Evolutionary conservation across 2,113 vertebrate species (phyloP), one percentile per base, ranked within the genome.

Genomic region (Rhipidura dahli): DNA sequence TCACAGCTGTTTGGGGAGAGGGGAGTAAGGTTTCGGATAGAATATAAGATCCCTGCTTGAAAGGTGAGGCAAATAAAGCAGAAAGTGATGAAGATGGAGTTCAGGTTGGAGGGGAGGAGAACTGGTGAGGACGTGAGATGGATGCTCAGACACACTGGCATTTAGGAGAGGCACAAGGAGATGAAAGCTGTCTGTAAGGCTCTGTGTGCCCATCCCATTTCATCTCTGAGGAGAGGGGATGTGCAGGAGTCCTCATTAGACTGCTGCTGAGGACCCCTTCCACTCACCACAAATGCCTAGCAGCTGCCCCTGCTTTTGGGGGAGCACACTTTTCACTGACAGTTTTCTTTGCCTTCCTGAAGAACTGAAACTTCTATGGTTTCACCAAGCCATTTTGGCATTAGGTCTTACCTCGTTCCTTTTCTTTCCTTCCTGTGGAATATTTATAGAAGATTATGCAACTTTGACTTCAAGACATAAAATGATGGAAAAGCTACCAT

Each of bases 71-170:
- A 45, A 75, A 30, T 30, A 51, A 73, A 61, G n/a, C 10, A 69
- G 30, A 47, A 26, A 65, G 45, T 65, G 39, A 45, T 42, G 31
- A 76, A 80, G 16, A 1, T 47, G 18, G 30, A 70, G 26, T 47
- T 77, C 39, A 77, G 12, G 24, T 3, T 75, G 31, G 61, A 86
- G 44, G 24, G 51, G 15, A 50, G 8, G 26, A 45, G 47, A 83
- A 71, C 12, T 21, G 10, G 10, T 65, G 37, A 61, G 23, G 54
- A 57, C 16, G 18, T 12, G 28, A 35, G 16, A 51, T 49, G 33
- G 11, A 21, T 66, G 12, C 6, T 64, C 0, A 0, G 35, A 22
- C 40, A 83, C 14, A 13, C 3, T 71, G 63, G 2, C 19, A 66
- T 75, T 75, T 63, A 63, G 71, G 24, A 30, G 31, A 79, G 16